These are phyloP conservation scores for Kryptopterus vitreolus DNA, from an alignment of 2,797 vertebrate genomes.

Conservation along the genomic window DNA sequence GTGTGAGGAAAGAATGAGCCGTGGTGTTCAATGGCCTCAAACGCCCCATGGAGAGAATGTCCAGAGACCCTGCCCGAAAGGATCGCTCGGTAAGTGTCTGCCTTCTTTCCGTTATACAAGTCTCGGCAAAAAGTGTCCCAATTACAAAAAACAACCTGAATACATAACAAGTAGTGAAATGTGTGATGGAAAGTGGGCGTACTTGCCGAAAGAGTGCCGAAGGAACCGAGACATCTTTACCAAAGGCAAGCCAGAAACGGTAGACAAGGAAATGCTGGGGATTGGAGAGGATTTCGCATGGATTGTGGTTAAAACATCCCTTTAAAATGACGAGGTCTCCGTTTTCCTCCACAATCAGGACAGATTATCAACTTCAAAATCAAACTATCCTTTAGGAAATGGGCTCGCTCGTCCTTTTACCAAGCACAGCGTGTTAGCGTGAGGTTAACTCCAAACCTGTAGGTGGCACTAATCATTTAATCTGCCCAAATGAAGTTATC, in stretches of 20 bases:
- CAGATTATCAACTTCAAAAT: not conserved
- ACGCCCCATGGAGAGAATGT: conserved; percentile 88
- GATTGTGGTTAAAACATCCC: not conserved
- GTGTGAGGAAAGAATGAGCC: conserved; percentile 82
- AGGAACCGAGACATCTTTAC: too few species aligned
- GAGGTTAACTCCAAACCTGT: not conserved
- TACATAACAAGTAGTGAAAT: not conserved
- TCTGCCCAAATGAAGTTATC: not conserved
- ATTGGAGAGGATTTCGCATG: not conserved
- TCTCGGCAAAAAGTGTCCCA: not conserved
- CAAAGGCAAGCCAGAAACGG: not conserved
- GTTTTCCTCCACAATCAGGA: not conserved
- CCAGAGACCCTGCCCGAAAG: conserved; percentile 89
- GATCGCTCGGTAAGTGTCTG: conserved; percentile 81
- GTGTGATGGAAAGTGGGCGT: not conserved
- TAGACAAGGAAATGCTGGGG: not conserved
- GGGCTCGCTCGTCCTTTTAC: not conserved
- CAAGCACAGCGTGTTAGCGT: not conserved
- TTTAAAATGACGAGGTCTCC: not conserved
- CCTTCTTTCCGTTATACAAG: conserved; percentile 37
- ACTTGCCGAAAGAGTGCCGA: not conserved
- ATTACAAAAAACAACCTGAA: not conserved
- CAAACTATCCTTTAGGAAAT: not conserved
- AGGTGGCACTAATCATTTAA: not conserved
- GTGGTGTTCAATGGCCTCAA: conserved; percentile 85